Evolutionary conservation across 2,797 vertebrate genomes (phyloP), one percentile per base, ranked within the genome.

Genomic region (Octomys mimax): DNA sequence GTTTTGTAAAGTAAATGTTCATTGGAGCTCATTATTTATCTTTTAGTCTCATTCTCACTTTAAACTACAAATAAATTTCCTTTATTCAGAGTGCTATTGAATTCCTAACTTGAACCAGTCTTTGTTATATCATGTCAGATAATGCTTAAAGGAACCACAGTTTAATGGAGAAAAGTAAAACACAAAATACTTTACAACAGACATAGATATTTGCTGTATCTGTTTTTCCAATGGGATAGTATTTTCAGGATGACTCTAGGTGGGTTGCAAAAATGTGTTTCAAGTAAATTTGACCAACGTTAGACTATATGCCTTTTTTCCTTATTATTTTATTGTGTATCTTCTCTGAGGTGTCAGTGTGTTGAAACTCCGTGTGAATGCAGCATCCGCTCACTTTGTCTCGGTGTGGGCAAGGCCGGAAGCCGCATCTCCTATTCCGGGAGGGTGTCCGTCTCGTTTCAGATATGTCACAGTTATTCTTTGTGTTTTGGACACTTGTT

Each of bases 151-250:
- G 39, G 22, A 89, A 19, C 82, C 26, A 49, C 24, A 54, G 39
- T 90, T 78, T 89, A 19, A 59, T 91, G 62, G 28, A 31, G 28
- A 83, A 83, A 73, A 46, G 24, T 70, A n/a, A 93, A 95, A 79
- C 31, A 62, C 16, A 61, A 71, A 91, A 86, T 62, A 62, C 75
- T 86, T 91, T 81, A 77, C 64, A 81, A 77, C 33, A 71, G 49
- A 59, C 33, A 16, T 49, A 84, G 14, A 52, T 90, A 2, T 71
- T 77, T 80, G 22, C 83, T 93, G 33, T 26, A 59, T 75, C 80
- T 49, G 16, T 73, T 66, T 96, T 93, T 73, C 84, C 31, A 28
- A 0, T 91, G 68, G 42, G 83, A 42, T 46, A 86, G 14, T 89
- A 24, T 36, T 75, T 81, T 82, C 82, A 81, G 28, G 28, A 86